Percentiles rank a stretch among this genome's conserved stretches.
Evolutionary conservation across 2,113 vertebrate genomes (phyloP).

Genomic region (Alces alces): DNA sequence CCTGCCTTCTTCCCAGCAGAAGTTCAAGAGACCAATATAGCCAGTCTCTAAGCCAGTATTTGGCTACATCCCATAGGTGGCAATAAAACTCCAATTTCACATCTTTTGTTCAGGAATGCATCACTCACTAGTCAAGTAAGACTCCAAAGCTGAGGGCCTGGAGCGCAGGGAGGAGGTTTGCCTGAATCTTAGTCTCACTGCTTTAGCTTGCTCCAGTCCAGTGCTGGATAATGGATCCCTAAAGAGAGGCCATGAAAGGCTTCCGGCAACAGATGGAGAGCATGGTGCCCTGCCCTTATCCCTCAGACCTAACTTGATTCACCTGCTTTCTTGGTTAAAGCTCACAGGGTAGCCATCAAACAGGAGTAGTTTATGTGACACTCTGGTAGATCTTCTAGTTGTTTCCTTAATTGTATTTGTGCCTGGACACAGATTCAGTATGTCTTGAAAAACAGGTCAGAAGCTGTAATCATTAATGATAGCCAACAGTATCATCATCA

Average conservation of each 20-base stretch:
- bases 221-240: neutral
- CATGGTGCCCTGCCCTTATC: neutral
- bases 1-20: neutral
- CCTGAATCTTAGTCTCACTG: neutral
- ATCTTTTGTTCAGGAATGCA: neutral
- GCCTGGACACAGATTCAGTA: neutral
- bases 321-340: neutral
- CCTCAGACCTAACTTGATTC: neutral
- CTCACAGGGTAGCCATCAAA: neutral
- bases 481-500: neutral
- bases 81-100: neutral
- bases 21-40: neutral
- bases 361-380: neutral
- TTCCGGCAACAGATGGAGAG: neutral
- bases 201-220: neutral
- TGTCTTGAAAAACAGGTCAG: neutral
- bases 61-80: conserved; percentile 15
- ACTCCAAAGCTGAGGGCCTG: neutral
- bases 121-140: neutral
- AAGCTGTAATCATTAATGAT: neutral
- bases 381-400: neutral
- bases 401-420: neutral
- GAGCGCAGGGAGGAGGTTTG: neutral
- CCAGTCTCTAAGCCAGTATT: neutral
- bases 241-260: neutral